phyloP scores from a whole-genome alignment of 2,888 invertebrate species.

The Timema podura region DNA sequence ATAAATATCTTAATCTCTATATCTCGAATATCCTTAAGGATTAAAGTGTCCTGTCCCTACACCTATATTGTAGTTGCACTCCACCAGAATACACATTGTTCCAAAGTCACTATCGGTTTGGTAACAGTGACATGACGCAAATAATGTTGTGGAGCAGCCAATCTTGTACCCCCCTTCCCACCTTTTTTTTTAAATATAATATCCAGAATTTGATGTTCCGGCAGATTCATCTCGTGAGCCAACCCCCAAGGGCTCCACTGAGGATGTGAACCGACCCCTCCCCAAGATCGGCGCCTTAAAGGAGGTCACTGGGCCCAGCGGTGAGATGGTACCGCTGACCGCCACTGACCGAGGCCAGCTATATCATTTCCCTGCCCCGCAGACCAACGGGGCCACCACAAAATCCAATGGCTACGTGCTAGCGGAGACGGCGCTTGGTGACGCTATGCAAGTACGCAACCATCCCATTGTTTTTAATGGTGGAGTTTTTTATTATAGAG shows the following conservation, averaged over 20 bases:
- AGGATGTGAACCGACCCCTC: slow-evolving; percentile 45
- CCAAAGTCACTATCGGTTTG: too few relatives aligned
- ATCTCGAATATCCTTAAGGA: too few relatives aligned
- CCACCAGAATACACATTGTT: too few relatives aligned
- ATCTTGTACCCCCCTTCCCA: too few relatives aligned
- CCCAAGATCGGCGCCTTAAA: slow-evolving; percentile 66
- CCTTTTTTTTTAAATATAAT: too few relatives aligned
- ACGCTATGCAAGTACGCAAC: slow-evolving; percentile 20
- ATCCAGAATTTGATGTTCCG: slow-evolving; percentile 31
- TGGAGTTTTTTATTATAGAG: neutral
- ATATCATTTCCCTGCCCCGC: slow-evolving; percentile 30
- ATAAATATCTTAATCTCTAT: too few relatives aligned
- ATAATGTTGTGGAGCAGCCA: too few relatives aligned
- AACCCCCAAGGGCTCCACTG: slow-evolving; percentile 59
- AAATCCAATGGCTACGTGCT: slow-evolving; percentile 38
- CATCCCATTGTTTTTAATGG: too few relatives aligned
- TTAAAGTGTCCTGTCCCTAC: too few relatives aligned
- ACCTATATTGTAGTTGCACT: too few relatives aligned
- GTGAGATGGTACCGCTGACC: slow-evolving; percentile 50
- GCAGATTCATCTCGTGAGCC: slow-evolving; percentile 56
- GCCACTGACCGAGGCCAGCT: slow-evolving; percentile 47
- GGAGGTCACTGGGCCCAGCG: slow-evolving; percentile 52
- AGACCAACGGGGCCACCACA: slow-evolving; percentile 27
- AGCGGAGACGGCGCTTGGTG: slow-evolving; percentile 34
- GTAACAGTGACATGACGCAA: too few relatives aligned